These are phyloP conservation scores for Malacoraja senta DNA, from an alignment of 2,797 vertebrate genomes.

Conservation along the genomic window DNA sequence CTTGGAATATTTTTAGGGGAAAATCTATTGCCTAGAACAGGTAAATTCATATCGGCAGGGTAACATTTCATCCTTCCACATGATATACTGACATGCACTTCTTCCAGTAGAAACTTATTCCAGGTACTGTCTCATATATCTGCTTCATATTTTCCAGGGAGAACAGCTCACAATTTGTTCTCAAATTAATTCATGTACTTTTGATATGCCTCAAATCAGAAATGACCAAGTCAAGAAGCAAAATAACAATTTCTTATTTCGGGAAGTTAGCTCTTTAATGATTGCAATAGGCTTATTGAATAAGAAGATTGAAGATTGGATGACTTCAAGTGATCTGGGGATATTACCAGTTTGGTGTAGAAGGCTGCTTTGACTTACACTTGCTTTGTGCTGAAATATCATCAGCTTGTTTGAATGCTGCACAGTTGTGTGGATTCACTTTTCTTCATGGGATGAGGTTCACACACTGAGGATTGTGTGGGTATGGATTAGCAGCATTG, in stretches of 20 bases:
- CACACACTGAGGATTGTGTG: neutral
- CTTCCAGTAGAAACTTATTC: neutral
- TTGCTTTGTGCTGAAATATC: neutral
- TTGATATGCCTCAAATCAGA: neutral
- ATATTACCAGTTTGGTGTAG: neutral
- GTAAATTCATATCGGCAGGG: neutral
- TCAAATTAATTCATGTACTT: neutral
- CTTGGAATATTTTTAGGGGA: neutral
- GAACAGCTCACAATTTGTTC: neutral
- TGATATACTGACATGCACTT: neutral
- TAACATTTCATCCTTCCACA: neutral
- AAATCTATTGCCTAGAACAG: neutral
- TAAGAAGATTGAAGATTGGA: neutral
- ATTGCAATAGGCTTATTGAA: neutral
- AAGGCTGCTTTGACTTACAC: neutral
- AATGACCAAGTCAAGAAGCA: neutral
- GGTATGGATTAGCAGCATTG: neutral
- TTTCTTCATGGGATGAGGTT: neutral
- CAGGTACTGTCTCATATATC: neutral
- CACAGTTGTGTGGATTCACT: too few species aligned
- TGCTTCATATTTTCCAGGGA: neutral
- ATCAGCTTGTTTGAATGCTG: neutral
- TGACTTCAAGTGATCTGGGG: neutral
- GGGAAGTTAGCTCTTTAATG: neutral
- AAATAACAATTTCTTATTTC: neutral